Conservation (phyloP, 1,140 invertebrate species). For the Camponotus vicinus region DNA sequence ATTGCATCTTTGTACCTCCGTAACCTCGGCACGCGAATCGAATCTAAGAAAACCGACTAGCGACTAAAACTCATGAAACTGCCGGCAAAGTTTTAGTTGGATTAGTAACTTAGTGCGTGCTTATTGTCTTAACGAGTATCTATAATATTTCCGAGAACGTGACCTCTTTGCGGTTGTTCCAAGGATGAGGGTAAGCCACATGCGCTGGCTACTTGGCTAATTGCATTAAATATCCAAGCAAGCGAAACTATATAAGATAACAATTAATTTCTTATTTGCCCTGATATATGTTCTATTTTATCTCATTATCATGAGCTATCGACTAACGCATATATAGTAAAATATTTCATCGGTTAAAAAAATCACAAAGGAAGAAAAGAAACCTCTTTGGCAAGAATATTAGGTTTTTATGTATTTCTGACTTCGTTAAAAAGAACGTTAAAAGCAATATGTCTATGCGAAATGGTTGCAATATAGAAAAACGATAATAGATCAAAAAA, state of each 20-base stretch:
- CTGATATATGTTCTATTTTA: neutral
- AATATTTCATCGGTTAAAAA: neutral
- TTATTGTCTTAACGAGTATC: slow-evolving; percentile 42
- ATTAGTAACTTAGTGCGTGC: slow-evolving; percentile 58
- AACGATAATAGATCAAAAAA: slow-evolving; percentile 6
- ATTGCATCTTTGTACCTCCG: slow-evolving; percentile 63
- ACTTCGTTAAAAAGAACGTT: neutral
- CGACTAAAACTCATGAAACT: slow-evolving; percentile 51
- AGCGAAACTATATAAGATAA: neutral
- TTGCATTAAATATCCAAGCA: slow-evolving; percentile 20
- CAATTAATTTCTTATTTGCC: slow-evolving; percentile 1
- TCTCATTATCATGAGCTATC: neutral
- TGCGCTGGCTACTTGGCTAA: slow-evolving; percentile 30
- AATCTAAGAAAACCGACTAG: slow-evolving; percentile 75
- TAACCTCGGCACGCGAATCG: slow-evolving; percentile 77
- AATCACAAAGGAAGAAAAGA: neutral
- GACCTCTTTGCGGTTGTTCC: slow-evolving; percentile 19
- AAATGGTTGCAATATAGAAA: slow-evolving; percentile 4
- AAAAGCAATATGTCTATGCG: neutral
- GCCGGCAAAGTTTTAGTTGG: slow-evolving; percentile 62
- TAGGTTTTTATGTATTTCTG: neutral
- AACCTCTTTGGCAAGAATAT: neutral
- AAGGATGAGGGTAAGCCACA: slow-evolving; percentile 35
- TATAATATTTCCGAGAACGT: slow-evolving; percentile 52
- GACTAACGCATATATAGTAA: neutral